Evolutionary conservation across 2,113 vertebrate genomes (phyloP).

Genomic region (Chionodraco myersi): DNA sequence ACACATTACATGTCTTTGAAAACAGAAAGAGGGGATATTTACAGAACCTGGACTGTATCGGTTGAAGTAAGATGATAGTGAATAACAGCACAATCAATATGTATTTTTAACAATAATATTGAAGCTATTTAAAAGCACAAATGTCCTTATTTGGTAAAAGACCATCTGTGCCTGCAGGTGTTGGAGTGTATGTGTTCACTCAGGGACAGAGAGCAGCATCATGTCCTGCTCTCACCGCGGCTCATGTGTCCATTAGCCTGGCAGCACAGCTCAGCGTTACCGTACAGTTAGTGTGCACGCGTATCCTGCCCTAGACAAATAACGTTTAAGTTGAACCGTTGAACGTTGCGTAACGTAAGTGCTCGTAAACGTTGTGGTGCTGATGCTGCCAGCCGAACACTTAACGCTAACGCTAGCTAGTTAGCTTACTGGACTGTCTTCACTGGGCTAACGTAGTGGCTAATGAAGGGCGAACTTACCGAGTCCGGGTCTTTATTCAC

Average conservation of each 20-base stretch:
- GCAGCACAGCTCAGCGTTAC: neutral
- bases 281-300: neutral
- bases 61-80: no score
- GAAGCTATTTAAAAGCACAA: neutral
- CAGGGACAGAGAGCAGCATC: neutral
- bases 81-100: neutral
- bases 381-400: conserved; percentile 56
- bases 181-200: no score
- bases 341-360: neutral
- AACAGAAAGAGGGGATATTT: no score
- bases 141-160: neutral
- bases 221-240: neutral
- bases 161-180: neutral
- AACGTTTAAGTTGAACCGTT: no score
- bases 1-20: no score
- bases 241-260: neutral
- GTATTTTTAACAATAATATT: neutral
- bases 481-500: neutral
- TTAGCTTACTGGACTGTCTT: conserved; percentile 13
- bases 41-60: no score
- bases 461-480: conserved; percentile 39
- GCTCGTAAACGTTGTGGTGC: conserved; percentile 23
- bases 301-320: neutral
- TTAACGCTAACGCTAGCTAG: conserved; percentile 19
- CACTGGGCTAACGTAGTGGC: conserved; percentile 24